These are phyloP conservation scores for Volucella bombylans DNA, from an alignment of 2,888 invertebrate species.

Conservation along the genomic window DNA sequence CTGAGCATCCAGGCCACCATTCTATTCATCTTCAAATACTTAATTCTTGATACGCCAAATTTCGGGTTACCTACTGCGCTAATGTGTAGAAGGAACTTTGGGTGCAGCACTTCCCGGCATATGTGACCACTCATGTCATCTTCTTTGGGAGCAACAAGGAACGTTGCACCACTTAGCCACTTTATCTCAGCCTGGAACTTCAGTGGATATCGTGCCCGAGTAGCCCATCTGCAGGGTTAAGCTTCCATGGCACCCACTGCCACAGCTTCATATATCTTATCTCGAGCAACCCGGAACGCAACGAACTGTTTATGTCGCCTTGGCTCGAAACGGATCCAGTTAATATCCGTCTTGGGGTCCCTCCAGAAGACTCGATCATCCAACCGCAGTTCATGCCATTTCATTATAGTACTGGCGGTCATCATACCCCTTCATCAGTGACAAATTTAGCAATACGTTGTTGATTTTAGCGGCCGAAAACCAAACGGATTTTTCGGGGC, in stretches of 20 bases:
- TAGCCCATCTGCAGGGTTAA: too few species aligned
- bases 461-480: constrained; percentile 24
- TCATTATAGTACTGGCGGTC: neutral
- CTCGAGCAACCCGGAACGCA: too few species aligned
- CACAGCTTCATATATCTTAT: too few species aligned
- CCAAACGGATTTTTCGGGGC: constrained; percentile 11
- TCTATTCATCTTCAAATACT: neutral
- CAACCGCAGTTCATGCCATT: neutral
- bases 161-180: constrained; percentile 37
- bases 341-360: neutral
- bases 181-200: neutral
- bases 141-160: neutral
- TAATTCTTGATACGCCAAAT: too few species aligned
- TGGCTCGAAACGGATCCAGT: constrained; percentile 72
- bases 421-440: neutral
- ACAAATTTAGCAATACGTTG: neutral
- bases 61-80: constrained; percentile 1
- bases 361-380: constrained; percentile 2
- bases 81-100: neutral
- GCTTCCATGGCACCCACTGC: too few species aligned
- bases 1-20: constrained; percentile 11
- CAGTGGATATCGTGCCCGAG: neutral
- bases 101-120: too few species aligned
- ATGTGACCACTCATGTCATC: neutral
- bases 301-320: constrained; percentile 48